Conservation (phyloP, 1,140 invertebrate species). For the Battus philenor region DNA sequence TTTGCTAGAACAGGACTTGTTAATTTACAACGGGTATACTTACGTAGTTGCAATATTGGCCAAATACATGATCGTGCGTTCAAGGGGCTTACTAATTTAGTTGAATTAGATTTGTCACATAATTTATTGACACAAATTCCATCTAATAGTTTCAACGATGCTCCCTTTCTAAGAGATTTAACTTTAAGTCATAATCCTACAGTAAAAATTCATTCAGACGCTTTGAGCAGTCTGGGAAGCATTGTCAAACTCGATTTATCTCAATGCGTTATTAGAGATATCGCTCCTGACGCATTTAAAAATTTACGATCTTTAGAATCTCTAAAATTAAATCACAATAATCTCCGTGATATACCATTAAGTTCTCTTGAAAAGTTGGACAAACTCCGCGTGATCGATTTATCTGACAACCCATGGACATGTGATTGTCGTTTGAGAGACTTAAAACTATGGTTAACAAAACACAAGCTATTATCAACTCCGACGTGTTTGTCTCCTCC, state of each 20-base stretch:
- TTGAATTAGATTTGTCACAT: slow-evolving; percentile 90
- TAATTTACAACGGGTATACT: slow-evolving; percentile 90
- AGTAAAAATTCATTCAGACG: slow-evolving; percentile 83
- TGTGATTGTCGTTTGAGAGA: slow-evolving; percentile 91
- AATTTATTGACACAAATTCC: slow-evolving; percentile 88
- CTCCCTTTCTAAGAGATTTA: slow-evolving; percentile 88
- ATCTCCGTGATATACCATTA: slow-evolving; percentile 82
- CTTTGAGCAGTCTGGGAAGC: slow-evolving; percentile 85
- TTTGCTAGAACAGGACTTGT: slow-evolving; percentile 87
- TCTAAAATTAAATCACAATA: slow-evolving; percentile 89
- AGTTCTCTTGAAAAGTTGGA: slow-evolving; percentile 84
- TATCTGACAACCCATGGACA: slow-evolving; percentile 94
- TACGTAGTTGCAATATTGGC: slow-evolving; percentile 87
- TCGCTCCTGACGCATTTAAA: slow-evolving; percentile 86
- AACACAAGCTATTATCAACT: slow-evolving; percentile 88
- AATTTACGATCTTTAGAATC: slow-evolving; percentile 86
- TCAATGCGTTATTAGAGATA: slow-evolving; percentile 85
- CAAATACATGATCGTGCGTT: slow-evolving; percentile 91
- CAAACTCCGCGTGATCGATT: slow-evolving; percentile 87
- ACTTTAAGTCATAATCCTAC: slow-evolving; percentile 88
- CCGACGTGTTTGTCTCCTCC: slow-evolving; percentile 85
- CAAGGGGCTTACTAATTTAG: slow-evolving; percentile 88
- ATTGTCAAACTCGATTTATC: slow-evolving; percentile 91
- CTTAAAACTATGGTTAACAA: slow-evolving; percentile 89
- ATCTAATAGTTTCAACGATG: slow-evolving; percentile 84